Percentiles rank a stretch among this genome's conserved stretches.
These are phyloP conservation scores for Hydropsyche betteni DNA, from an alignment of 2,888 invertebrate genomes.

Conservation along the genomic window DNA sequence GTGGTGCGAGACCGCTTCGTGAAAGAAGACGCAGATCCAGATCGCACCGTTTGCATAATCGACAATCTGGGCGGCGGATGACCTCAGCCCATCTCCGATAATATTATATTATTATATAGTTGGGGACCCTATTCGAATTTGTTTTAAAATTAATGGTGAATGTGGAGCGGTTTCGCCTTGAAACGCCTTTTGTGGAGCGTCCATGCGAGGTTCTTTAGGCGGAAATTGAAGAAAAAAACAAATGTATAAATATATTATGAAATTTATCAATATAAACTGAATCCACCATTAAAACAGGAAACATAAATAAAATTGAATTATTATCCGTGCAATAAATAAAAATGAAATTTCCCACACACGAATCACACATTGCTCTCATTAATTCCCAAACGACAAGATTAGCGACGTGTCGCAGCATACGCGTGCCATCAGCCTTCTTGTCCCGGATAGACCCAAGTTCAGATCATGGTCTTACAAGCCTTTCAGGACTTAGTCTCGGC, in stretches of 20 bases:
- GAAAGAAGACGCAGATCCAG: slow-evolving; percentile 37
- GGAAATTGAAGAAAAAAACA: not conserved
- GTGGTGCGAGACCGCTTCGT: slow-evolving; percentile 31
- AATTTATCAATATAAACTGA: too few relatives aligned
- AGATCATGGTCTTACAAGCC: slow-evolving; percentile 49
- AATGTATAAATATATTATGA: not conserved
- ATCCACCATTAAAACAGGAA: too few relatives aligned
- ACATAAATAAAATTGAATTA: too few relatives aligned
- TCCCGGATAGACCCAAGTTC: slow-evolving; percentile 40
- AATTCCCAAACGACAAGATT: slow-evolving; percentile 6
- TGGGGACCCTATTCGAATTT: too few relatives aligned
- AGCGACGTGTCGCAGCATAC: slow-evolving; percentile 21
- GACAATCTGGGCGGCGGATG: slow-evolving; percentile 12
- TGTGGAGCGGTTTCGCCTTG: too few relatives aligned
- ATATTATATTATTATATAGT: not conserved
- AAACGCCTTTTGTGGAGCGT: too few relatives aligned
- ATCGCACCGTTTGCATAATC: slow-evolving; percentile 47
- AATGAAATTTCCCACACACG: too few relatives aligned
- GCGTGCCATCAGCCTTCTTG: slow-evolving; percentile 22
- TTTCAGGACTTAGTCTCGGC: slow-evolving; percentile 48
- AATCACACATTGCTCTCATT: not conserved
- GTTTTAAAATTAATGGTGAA: too few relatives aligned
- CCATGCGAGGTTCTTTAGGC: not conserved
- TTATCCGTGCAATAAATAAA: too few relatives aligned
- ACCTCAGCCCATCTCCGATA: slow-evolving; percentile 23